phyloP scores from a whole-genome alignment of 2,113 vertebrate genomes.

The Nothocercus nigrocapillus region DNA sequence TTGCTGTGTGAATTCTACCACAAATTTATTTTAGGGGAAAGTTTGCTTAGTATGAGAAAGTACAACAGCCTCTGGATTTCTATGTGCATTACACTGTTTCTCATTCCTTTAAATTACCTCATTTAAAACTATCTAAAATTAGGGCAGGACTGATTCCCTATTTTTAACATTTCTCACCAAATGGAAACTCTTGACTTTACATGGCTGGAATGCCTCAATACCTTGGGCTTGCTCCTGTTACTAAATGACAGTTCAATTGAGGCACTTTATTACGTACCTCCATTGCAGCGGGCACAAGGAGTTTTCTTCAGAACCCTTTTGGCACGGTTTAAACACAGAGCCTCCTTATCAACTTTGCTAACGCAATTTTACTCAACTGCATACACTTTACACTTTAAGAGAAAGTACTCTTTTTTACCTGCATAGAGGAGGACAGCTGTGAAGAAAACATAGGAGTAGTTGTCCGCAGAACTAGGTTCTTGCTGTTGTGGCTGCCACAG shows the following conservation, averaged over 20 bases:
- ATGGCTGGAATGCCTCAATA: neutral
- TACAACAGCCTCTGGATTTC: neutral
- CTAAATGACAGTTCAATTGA: neutral
- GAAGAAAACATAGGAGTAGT: rapidly evolving
- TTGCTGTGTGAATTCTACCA: neutral
- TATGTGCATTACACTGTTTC: neutral
- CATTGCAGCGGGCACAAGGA: neutral
- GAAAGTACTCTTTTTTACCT: neutral
- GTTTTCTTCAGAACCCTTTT: neutral
- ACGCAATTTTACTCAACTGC: neutral
- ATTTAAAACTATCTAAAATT: neutral
- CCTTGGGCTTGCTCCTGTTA: neutral
- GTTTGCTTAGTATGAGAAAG: neutral
- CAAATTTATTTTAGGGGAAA: neutral
- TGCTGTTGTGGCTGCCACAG: neutral
- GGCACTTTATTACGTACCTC: neutral
- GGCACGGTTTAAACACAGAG: neutral
- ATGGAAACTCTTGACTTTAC: neutral
- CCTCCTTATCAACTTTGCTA: neutral
- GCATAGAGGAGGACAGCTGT: rapidly evolving
- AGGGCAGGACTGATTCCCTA: neutral
- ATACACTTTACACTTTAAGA: rapidly evolving
- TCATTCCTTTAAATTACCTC: neutral
- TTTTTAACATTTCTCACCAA: neutral
- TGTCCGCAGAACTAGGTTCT: neutral